phyloP scores from a whole-genome alignment of 2,113 vertebrate genomes.

The Aspidoscelis tigris region DNA sequence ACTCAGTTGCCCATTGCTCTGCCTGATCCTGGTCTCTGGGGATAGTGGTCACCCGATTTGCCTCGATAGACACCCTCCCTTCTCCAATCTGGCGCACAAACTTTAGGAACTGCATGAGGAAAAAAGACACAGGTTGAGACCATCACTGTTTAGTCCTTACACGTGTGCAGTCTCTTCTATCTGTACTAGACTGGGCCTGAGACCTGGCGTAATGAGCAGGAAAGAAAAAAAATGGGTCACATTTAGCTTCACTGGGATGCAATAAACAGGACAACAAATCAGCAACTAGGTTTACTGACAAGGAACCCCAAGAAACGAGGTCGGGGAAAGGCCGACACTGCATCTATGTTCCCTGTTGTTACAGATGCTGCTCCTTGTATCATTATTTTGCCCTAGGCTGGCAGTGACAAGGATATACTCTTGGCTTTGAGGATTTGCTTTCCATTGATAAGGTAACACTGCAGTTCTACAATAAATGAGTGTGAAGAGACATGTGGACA shows the following conservation, averaged over 20 bases:
- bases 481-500: background rate
- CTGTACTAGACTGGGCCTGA: constrained; percentile 34
- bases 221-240: background rate
- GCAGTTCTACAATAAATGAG: background rate
- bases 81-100: constrained; percentile 99
- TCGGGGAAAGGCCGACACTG: background rate
- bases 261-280: background rate
- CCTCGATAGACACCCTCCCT: constrained; percentile 92
- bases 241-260: background rate
- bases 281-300: background rate
- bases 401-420: too few species aligned
- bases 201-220: background rate
- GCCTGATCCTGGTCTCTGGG: constrained; percentile 92
- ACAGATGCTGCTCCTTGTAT: background rate
- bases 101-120: constrained; percentile 95
- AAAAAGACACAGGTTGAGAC: constrained; percentile 74
- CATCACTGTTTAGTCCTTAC: constrained; percentile 40
- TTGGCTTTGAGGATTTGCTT: background rate
- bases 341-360: background rate
- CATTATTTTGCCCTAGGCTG: background rate
- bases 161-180: background rate
- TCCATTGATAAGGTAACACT: background rate
- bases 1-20: constrained; percentile 93
- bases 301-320: too few species aligned
- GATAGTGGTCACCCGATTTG: constrained; percentile 81